phyloP scores from a whole-genome alignment of 2,797 vertebrate species.

The Coregonus ussuriensis region DNA sequence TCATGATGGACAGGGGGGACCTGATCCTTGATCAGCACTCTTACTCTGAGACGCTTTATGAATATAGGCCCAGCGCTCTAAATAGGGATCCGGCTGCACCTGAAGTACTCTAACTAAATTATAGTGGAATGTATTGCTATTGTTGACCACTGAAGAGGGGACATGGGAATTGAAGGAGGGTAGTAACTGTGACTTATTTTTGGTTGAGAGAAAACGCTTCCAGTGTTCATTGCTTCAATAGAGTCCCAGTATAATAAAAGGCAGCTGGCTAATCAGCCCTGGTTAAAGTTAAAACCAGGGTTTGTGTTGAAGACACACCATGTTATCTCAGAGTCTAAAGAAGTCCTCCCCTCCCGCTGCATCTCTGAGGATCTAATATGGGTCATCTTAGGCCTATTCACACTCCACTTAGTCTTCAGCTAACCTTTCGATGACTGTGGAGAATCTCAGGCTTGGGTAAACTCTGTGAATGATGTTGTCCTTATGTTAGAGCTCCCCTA shows the following conservation, averaged over 20 bases:
- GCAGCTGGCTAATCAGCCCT: slow-evolving; percentile 44
- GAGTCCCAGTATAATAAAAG: slow-evolving; percentile 54
- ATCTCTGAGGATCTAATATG: slow-evolving; percentile 20
- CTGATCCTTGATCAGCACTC: too few species aligned
- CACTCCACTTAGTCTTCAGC: slow-evolving; percentile 20
- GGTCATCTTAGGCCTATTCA: slow-evolving; percentile 34
- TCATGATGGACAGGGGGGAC: too few species aligned
- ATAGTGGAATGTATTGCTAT: slow-evolving; percentile 29
- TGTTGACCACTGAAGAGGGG: slow-evolving; percentile 67
- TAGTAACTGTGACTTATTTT: slow-evolving; percentile 78
- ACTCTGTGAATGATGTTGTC: slow-evolving; percentile 20
- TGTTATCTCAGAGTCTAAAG: slow-evolving; percentile 45
- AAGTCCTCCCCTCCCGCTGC: slow-evolving; percentile 33
- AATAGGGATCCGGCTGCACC: neutral
- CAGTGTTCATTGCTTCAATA: slow-evolving; percentile 68
- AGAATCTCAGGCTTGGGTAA: slow-evolving; percentile 27
- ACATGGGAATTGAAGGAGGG: slow-evolving; percentile 61
- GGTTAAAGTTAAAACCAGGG: slow-evolving; percentile 68
- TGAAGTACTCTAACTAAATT: neutral
- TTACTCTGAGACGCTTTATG: too few species aligned
- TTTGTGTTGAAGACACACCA: slow-evolving; percentile 42
- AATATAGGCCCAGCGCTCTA: neutral
- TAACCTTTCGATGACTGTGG: slow-evolving; percentile 32
- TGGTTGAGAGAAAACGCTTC: slow-evolving; percentile 71
- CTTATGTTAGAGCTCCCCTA: slow-evolving; percentile 13